These are phyloP conservation scores for Sprattus sprattus DNA, from an alignment of 2,113 vertebrate genomes.

Conservation along the genomic window DNA sequence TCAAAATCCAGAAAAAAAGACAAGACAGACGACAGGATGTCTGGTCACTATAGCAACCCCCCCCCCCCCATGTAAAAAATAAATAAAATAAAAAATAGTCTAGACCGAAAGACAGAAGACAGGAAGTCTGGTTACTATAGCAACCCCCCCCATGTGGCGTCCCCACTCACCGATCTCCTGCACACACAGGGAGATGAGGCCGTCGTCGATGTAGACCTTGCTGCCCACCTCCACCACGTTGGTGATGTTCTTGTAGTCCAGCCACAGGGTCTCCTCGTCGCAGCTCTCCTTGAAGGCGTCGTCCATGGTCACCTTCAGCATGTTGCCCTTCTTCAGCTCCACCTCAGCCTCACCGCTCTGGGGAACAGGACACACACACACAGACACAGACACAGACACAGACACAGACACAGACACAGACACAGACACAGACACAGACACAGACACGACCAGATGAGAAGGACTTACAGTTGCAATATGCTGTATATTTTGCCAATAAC, in stretches of 20 bases:
- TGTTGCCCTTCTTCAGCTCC: constrained; percentile 86
- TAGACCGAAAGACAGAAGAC: background rate
- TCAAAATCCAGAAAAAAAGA: too few species aligned
- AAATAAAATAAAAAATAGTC: background rate
- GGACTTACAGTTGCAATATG: too few species aligned
- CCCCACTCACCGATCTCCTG: constrained; percentile 81
- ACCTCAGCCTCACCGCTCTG: constrained; percentile 95
- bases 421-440: too few species aligned
- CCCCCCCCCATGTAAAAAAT: too few species aligned
- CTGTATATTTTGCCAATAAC: too few species aligned
- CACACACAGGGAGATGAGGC: constrained; percentile 90
- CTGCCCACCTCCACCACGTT: constrained; percentile 88
- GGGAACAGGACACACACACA: background rate
- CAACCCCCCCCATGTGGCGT: background rate
- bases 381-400: too few species aligned
- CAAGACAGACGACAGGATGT: background rate
- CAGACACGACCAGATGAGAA: too few species aligned
- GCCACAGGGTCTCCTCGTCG: constrained; percentile 83
- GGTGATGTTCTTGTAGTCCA: constrained; percentile 96
- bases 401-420: too few species aligned
- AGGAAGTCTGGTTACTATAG: background rate
- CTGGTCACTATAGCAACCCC: background rate
- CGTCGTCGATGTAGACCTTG: constrained; percentile 95
- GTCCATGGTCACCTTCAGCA: constrained; percentile 88
- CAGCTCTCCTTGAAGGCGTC: constrained; percentile 86